These are phyloP conservation scores for Cosmia trapezina DNA, from an alignment of 2,888 invertebrate genomes.

Conservation along the genomic window DNA sequence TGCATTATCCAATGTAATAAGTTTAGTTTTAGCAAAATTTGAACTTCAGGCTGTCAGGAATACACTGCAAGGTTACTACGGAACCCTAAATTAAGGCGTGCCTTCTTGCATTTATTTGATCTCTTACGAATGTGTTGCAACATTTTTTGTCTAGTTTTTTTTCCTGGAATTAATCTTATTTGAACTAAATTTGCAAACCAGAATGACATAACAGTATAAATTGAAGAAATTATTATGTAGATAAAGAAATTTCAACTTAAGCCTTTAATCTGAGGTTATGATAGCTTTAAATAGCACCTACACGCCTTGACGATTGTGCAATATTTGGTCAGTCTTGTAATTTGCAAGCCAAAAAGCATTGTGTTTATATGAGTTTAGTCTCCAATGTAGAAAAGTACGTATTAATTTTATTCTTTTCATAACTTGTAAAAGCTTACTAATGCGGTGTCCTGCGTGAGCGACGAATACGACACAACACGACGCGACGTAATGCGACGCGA, in stretches of 20 bases:
- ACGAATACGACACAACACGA: no score
- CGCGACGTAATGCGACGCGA: no score
- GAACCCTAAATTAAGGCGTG: conserved; percentile 1
- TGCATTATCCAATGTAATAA: neutral
- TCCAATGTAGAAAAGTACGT: neutral
- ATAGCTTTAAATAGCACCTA: neutral
- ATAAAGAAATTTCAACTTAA: neutral
- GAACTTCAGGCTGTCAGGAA: conserved; percentile 11
- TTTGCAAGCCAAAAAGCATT: neutral
- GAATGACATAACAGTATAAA: neutral
- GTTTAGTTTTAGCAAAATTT: conserved; percentile 20
- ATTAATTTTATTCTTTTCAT: neutral
- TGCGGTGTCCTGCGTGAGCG: no score
- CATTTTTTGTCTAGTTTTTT: neutral
- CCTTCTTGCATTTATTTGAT: neutral
- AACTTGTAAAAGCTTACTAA: neutral
- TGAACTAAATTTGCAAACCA: neutral
- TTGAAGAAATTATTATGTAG: neutral
- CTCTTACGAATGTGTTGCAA: conserved; percentile 1
- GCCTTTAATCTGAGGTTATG: neutral
- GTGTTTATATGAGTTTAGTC: neutral
- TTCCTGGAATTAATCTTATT: conserved; percentile 5
- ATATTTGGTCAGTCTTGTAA: neutral
- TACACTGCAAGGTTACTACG: conserved; percentile 15
- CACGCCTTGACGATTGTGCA: neutral